phyloP scores from a whole-genome alignment of 2,888 invertebrate species.

The Cremastinae sp. region DNA sequence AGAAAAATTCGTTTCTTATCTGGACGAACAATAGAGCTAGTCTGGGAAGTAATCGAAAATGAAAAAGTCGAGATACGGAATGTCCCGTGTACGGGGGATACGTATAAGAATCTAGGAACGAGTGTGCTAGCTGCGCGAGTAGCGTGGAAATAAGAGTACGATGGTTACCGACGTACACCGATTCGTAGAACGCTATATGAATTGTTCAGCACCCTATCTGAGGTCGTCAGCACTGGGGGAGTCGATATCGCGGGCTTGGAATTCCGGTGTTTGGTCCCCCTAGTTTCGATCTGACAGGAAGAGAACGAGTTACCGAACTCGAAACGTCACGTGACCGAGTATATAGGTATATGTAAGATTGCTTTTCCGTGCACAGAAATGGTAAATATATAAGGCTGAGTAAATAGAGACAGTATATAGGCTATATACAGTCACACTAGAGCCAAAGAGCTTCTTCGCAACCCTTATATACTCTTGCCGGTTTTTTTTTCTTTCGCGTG shows the following conservation, averaged over 20 bases:
- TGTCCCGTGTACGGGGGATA: too few species aligned
- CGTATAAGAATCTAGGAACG: too few species aligned
- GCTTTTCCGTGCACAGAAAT: constrained; percentile 2
- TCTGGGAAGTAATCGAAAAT: too few species aligned
- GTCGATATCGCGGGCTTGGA: constrained; percentile 70
- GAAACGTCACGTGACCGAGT: constrained; percentile 42
- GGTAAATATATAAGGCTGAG: constrained; percentile 2
- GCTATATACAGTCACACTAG: not conserved
- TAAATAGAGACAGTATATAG: not conserved
- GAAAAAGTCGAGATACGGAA: too few species aligned
- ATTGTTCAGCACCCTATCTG: constrained; percentile 72
- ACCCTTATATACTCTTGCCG: not conserved
- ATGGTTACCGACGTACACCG: constrained; percentile 38
- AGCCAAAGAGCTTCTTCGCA: not conserved
- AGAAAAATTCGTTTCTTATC: too few species aligned
- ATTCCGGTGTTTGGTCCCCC: constrained; percentile 69
- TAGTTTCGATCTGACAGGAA: constrained; percentile 59
- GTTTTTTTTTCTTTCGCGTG: not conserved
- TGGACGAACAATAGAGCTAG: too few species aligned
- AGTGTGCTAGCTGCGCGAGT: too few species aligned
- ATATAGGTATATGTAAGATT: too few species aligned
- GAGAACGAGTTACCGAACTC: constrained; percentile 36
- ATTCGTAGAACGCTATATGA: constrained; percentile 65
- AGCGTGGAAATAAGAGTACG: constrained; percentile 10
- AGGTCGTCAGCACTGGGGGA: constrained; percentile 73